These are phyloP conservation scores for Glyptemys insculpta DNA, from an alignment of 2,797 vertebrate species.

Conservation along the genomic window DNA sequence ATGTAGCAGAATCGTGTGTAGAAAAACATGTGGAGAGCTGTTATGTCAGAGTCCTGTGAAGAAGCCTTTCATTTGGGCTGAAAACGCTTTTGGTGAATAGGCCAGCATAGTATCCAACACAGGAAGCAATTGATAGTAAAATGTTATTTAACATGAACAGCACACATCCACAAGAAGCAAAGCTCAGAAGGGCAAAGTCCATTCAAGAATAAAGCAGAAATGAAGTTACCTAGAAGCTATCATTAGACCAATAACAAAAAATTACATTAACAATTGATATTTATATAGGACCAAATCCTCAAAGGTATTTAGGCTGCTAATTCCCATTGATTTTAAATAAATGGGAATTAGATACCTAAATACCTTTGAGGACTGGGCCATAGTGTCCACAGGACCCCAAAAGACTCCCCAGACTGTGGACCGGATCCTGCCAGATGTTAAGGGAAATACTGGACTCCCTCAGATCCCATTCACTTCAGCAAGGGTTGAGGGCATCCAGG, in stretches of 20 bases:
- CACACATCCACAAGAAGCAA: constrained; percentile 18
- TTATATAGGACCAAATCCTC: not conserved
- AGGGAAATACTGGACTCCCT: not conserved
- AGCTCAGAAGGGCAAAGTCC: constrained; percentile 23
- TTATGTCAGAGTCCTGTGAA: not conserved
- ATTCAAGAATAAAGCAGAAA: constrained; percentile 20
- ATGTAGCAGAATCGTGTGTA: not conserved
- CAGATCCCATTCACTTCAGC: not conserved
- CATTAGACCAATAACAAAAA: not conserved
- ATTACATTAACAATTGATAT: not conserved
- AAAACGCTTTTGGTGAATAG: not conserved
- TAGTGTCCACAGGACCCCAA: not conserved
- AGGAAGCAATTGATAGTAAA: constrained; percentile 45
- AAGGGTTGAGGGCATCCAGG: too few species aligned
- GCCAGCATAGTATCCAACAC: constrained; percentile 15
- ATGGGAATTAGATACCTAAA: not conserved
- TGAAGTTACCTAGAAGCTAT: not conserved
- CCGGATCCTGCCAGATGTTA: not conserved
- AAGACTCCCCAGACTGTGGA: not conserved
- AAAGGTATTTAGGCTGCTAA: not conserved
- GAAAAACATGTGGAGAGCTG: not conserved
- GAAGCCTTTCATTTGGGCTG: not conserved
- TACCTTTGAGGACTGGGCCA: not conserved
- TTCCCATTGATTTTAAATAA: not conserved
- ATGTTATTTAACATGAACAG: constrained; percentile 48